Base-by-base conservation (phyloP, 2,888 invertebrate species). In the Odontomyia ornata region DNA sequence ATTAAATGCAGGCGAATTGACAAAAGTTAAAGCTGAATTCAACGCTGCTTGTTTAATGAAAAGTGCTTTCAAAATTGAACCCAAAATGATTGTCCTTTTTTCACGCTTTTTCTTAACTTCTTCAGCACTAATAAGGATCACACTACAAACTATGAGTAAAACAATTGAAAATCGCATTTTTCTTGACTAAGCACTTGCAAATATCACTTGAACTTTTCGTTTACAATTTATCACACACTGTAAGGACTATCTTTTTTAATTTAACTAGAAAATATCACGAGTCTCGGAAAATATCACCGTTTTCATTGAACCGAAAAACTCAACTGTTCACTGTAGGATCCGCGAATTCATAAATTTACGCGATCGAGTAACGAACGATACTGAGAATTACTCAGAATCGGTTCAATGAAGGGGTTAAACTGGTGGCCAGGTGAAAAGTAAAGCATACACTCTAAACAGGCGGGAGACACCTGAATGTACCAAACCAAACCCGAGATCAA, bases 401-500 rank as follows among this genome's bases (percentile, higher is more conserved):
- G 18, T 21, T 27, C 3, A 27, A 28, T 62, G 15, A 27, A 65
- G 30, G 65, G 65, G 65, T 28, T 15, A 36, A 23, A 36, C 65
- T 65, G 36, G n/a, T n/a, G n/a, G 46, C 2, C 60, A 7, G 23
- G 60, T 23, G 23, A 7, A 25, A 60, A 13, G 60, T 60, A 7
- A 21, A 60, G 7, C 60, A 23, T n/a, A 23, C 15, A 56, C 5
- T 60, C 25, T 23, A 60, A 15, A 7, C 21, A 4, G 15, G 69
- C 69, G 69, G 30, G 30, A 47, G 25, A 47, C 47, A 25, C 15
- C 47, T 47, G 69, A 21, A 69, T 47, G 69, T 46, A 13, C 18
- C n/a, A 65, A 36, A 13, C 18, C n/a, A 65, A 36, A 65, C 11
- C 69, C 69, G 69, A 69, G 69, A 69, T 69, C 69, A 69, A 69